A percentile compares a stretch with the other conserved stretches of the same genome.
phyloP scores from a whole-genome alignment of 2,797 vertebrate genomes.

The Tiaroga cobitis region DNA sequence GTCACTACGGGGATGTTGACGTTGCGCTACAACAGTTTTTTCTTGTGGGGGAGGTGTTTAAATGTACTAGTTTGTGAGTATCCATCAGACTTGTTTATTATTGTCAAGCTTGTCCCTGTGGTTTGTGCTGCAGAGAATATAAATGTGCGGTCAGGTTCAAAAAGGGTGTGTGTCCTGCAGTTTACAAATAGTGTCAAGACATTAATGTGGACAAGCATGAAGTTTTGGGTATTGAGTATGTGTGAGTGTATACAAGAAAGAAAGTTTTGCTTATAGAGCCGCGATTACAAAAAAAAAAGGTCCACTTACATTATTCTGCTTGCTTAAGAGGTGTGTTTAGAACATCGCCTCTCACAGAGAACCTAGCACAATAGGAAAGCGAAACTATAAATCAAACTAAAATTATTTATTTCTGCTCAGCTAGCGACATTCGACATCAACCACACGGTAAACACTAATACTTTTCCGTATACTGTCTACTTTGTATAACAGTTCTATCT shows the following conservation, averaged over 20 bases:
- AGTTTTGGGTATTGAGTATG: background rate
- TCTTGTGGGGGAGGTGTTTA: background rate
- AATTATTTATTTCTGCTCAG: too few species aligned
- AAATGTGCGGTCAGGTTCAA: background rate
- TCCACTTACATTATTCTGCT: too few species aligned
- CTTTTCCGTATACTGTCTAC: too few species aligned
- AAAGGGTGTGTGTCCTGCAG: background rate
- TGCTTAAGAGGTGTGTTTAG: too few species aligned
- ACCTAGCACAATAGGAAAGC: too few species aligned
- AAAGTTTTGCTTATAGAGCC: background rate
- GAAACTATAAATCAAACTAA: too few species aligned
- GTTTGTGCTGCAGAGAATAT: conserved; percentile 10
- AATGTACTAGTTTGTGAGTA: background rate
- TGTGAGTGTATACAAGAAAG: background rate
- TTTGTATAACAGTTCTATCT: too few species aligned
- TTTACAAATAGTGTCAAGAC: background rate
- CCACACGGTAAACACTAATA: too few species aligned
- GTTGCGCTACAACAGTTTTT: background rate
- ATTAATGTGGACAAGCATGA: background rate
- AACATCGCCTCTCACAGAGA: too few species aligned
- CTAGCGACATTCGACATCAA: too few species aligned
- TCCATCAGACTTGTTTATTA: conserved; percentile 31
- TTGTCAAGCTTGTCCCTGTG: conserved; percentile 10
- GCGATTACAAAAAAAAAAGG: too few species aligned
- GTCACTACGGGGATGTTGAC: conserved; percentile 21